phyloP scores from a whole-genome alignment of 2,888 invertebrate species.

The Polietes domitor region DNA sequence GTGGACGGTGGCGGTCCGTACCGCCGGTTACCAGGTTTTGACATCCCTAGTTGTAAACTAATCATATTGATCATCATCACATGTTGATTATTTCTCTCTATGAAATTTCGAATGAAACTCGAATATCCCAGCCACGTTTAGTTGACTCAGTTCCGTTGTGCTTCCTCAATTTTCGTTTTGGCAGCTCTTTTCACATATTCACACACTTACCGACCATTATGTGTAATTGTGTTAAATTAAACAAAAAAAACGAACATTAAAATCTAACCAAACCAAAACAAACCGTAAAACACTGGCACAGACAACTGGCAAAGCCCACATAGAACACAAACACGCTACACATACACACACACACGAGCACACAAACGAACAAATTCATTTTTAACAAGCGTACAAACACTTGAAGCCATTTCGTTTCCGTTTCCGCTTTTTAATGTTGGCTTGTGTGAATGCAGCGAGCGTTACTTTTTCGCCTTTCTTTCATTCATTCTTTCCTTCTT shows the following conservation, averaged over 20 bases:
- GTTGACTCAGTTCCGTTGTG: too few relatives aligned
- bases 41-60: too few relatives aligned
- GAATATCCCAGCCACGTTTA: too few relatives aligned
- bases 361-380: neutral
- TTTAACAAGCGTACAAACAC: conserved; percentile 20
- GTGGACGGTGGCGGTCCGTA: too few relatives aligned
- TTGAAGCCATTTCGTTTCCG: conserved; percentile 57
- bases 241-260: neutral
- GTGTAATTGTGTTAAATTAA: conserved; percentile 11
- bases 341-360: neutral
- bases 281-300: neutral
- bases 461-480: neutral
- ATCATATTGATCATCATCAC: too few relatives aligned
- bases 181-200: too few relatives aligned
- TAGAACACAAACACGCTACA: neutral
- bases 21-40: too few relatives aligned
- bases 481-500: neutral
- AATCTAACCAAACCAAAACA: neutral
- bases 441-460: neutral
- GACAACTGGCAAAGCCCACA: neutral
- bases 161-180: too few relatives aligned
- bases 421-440: conserved; percentile 39
- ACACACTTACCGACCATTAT: neutral
- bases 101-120: too few relatives aligned
- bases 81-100: too few relatives aligned